phyloP scores from a whole-genome alignment of 2,888 invertebrate species.

The Rhorus exstirpatorius region DNA sequence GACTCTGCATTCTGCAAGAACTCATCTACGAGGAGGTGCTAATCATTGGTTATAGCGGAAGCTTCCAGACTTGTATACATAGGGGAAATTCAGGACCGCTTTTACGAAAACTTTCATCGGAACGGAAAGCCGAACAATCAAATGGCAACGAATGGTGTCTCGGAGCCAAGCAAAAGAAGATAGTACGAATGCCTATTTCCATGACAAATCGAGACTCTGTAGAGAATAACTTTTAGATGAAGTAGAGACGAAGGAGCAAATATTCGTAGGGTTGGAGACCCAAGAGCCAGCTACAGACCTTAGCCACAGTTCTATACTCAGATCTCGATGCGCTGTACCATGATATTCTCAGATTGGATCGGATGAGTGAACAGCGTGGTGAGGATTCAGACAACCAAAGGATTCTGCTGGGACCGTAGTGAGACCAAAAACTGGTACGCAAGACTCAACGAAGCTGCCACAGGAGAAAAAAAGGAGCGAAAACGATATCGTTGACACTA shows the following conservation, averaged over 20 bases:
- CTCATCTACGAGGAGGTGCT: slow-evolving; percentile 37
- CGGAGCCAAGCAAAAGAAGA: slow-evolving; percentile 27
- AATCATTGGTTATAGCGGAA: slow-evolving; percentile 30
- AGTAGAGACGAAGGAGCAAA: slow-evolving; percentile 37
- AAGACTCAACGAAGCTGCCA: too few species aligned
- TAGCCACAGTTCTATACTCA: neutral
- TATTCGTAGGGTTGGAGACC: slow-evolving; percentile 21
- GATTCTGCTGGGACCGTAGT: too few species aligned
- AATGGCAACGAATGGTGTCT: slow-evolving; percentile 24
- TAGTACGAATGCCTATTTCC: slow-evolving; percentile 9
- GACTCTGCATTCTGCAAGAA: slow-evolving; percentile 35
- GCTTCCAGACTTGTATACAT: neutral
- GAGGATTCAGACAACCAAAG: too few species aligned
- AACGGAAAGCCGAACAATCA: slow-evolving; percentile 10
- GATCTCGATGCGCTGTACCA: neutral
- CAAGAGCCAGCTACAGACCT: neutral
- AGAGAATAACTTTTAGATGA: neutral
- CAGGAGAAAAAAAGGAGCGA: too few species aligned
- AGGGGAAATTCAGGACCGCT: slow-evolving; percentile 1
- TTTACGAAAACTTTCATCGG: slow-evolving; percentile 35
- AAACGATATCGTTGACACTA: too few species aligned
- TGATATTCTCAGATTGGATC: slow-evolving; percentile 10
- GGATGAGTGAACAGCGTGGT: neutral
- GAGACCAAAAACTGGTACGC: too few species aligned
- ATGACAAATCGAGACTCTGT: slow-evolving; percentile 28